Evolutionary conservation across 2,888 invertebrate genomes (phyloP), one percentile per base, ranked within the genome.

Genomic region (Xestobium rufovillosum): DNA sequence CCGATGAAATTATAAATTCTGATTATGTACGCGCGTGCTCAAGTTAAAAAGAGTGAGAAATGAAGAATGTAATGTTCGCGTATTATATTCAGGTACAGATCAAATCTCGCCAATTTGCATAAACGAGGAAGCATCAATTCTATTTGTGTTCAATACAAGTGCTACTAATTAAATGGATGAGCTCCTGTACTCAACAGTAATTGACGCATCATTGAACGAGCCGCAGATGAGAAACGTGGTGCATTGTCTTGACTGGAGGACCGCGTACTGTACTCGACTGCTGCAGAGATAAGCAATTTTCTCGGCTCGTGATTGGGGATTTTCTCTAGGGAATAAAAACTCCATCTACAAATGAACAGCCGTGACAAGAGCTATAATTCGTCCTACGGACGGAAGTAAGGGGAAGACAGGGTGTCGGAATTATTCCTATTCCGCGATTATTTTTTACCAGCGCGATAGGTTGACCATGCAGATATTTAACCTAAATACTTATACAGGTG

Each of bases 311-410:
- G 75, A 75, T 75, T 75, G 75, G 74, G 73, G 72, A 69, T 70
- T 69, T 68, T 67, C 73, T 71, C 73, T 59, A 54, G 75, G 73
- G 75, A 70, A 70, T 72, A 71, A 73, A 73, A 75, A 75, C 75
- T 75, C 75, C 74, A 75, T 75, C 75, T 75, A 75, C 75, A 75
- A 75, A 75, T 75, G 75, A 75, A 75, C 75, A 73, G 71, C 72
- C 75, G 74, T 75, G 75, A 75, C 75, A 75, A 75, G 74, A 71
- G 74, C 73, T 71, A 75, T 75, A 75, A 75, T 75, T 75, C 72
- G 71, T 71, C 68, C 59, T 27, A 8, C 59, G 62, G 60, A 59
- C 58, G 61, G 61, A 60, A 58, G 59, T 56, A 56, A 57, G 57
- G 59, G 61, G 59, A 60, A 59, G 57, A 57, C 55, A 51, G 53